Base-by-base conservation (phyloP, 2,797 vertebrate species). In the Siniperca scherzeri region DNA sequence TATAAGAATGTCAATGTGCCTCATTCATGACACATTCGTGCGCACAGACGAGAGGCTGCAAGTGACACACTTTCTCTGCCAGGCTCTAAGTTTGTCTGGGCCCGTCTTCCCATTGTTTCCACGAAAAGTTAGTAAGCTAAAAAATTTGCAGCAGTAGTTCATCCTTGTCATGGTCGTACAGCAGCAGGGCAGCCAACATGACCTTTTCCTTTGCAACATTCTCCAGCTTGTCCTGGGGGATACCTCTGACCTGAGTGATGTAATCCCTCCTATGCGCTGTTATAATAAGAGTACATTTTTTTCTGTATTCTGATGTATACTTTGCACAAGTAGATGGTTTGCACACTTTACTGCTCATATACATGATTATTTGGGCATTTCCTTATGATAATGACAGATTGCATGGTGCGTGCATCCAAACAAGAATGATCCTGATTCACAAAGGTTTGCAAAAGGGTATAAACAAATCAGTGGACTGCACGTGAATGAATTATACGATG, bases 131-230 rank as follows among this genome's bases (percentile, higher is more conserved):
- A 14, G 22, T n/a, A 2, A 42, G 16, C 9, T 55, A 3, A 55
- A 38, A 48, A 16, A 6, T 38, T 4, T 21, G 7, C n/a, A 36
- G 66, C 14, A 10, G 27, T 10, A 36, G 65, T 66, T 67, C 50
- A 59, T 61, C 40, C 16, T 27, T 6, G 60, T 55, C 40, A 10
- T 17, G 17, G 21, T 74, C 2, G 5, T 5, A 30, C 62, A 48
- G 50, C 53, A 38, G 61, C 60, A 30, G 22, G 38, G 56, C 33
- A 16, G 52, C 67, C 16, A 59, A 53, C 40, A 2, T 73, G 78
- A 80, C 82, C 86, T 84, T 87, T 65, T 71, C 70, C 55, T 55
- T 69, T 56, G 67, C 65, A 79, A 65, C 66, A 67, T 48, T 68
- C 68, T 46, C 19, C 17, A 38, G 60, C 60, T 66, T 65, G 19